A percentile compares a stretch with the other conserved stretches of the same genome.
phyloP scores from a whole-genome alignment of 2,888 invertebrate genomes.

The Eumacrocentrus americanus region DNA sequence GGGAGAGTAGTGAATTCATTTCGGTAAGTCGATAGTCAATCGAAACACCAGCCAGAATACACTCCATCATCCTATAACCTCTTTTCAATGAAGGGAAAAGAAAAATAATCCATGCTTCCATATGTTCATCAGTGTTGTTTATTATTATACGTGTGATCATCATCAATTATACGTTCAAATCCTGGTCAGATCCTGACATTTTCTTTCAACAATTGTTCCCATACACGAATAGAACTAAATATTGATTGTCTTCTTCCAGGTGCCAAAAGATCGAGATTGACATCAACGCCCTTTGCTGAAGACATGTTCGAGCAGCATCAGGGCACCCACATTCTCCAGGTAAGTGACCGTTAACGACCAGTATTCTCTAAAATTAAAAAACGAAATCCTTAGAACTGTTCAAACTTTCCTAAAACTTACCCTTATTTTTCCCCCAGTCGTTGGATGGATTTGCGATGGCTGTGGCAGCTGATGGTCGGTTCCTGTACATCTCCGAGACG shows the following conservation, averaged over 20 bases:
- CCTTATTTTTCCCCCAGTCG: conserved; percentile 72
- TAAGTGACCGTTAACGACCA: conserved; percentile 58
- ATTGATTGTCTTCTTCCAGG: conserved; percentile 64
- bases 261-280: conserved; percentile 75
- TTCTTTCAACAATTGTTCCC: too few species aligned
- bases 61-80: not conserved
- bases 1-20: conserved; percentile 14
- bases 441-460: conserved; percentile 98
- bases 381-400: too few species aligned
- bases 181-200: too few species aligned
- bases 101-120: too few species aligned
- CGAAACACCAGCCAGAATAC: conserved; percentile 4
- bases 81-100: too few species aligned
- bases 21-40: conserved; percentile 31
- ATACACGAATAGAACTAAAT: too few species aligned
- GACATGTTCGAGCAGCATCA: conserved; percentile 95
- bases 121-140: not conserved
- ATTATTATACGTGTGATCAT: too few species aligned
- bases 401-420: conserved; percentile 19
- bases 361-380: too few species aligned
- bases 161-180: too few species aligned
- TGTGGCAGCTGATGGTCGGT: conserved; percentile 93
- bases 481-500: conserved; percentile 99
- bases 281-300: conserved; percentile 78
- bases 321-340: conserved; percentile 97